Evolutionary conservation across 2,797 vertebrate genomes (phyloP).

Genomic region (Lemur catta): DNA sequence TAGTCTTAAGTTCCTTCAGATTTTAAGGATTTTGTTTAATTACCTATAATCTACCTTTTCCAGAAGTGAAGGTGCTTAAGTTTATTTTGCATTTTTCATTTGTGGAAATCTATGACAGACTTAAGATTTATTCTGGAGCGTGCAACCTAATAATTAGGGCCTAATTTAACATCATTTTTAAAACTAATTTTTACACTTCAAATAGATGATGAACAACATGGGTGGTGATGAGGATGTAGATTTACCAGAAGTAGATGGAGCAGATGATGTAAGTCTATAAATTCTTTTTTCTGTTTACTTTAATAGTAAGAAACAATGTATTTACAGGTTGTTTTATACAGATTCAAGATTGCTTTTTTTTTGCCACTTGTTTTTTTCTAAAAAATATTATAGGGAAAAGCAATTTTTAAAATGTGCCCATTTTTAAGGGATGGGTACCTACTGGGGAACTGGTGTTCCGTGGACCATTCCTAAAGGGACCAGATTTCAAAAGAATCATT

Average conservation of each 20-base stretch:
- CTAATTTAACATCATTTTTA: conserved; percentile 64
- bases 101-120: neutral
- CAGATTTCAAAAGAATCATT: conserved; percentile 7
- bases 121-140: conserved; percentile 7
- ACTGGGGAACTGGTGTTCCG: neutral
- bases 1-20: neutral
- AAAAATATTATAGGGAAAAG: neutral
- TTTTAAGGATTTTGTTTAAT: conserved; percentile 38
- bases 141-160: conserved; percentile 48
- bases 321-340: conserved; percentile 20
- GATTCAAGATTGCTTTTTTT: neutral
- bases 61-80: conserved; percentile 16
- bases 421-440: neutral
- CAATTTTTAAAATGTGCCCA: neutral
- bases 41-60: neutral
- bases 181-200: conserved; percentile 70
- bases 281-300: conserved; percentile 30
- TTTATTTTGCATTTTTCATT: conserved; percentile 40
- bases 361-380: neutral
- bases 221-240: conserved; percentile 95
- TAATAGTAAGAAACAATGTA: conserved; percentile 49
- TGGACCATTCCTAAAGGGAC: conserved; percentile 4
- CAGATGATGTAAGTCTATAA: conserved; percentile 92
- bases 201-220: conserved; percentile 99
- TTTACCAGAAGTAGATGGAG: conserved; percentile 95